These are phyloP conservation scores for Ctenodactylus gundi DNA, from an alignment of 2,113 vertebrate species.

Conservation along the genomic window DNA sequence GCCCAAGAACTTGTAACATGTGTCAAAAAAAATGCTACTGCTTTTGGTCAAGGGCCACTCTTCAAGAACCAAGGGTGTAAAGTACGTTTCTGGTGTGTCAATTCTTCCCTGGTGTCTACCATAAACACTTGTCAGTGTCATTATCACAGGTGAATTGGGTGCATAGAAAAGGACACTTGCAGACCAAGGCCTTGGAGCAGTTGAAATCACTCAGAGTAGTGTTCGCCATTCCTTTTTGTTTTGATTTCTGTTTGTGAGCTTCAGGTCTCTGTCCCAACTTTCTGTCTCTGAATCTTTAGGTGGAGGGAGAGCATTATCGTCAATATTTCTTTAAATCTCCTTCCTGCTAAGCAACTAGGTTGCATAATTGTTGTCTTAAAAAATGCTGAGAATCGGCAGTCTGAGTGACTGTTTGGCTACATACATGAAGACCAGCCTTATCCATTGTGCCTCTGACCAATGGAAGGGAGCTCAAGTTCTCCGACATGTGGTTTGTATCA, in stretches of 20 bases:
- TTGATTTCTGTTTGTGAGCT: neutral
- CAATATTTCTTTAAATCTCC: neutral
- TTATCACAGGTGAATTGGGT: neutral
- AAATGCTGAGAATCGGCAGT: neutral
- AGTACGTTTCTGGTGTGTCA: neutral
- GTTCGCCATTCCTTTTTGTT: neutral
- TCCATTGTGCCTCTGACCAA: neutral
- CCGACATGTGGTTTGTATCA: slow-evolving; percentile 28
- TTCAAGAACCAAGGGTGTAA: neutral
- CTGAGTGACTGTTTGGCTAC: neutral
- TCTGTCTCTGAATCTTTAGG: neutral
- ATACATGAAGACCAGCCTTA: neutral
- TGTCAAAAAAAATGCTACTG: neutral
- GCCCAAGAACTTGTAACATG: neutral
- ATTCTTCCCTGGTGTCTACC: neutral
- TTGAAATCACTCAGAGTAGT: neutral
- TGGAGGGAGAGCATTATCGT: neutral
- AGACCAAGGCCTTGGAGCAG: neutral
- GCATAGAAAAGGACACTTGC: neutral
- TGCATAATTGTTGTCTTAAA: slow-evolving; percentile 20
- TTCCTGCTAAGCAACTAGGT: neutral
- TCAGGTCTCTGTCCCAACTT: neutral
- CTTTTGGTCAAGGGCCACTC: neutral
- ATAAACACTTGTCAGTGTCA: neutral
- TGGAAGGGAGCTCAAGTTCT: neutral